phyloP scores from a whole-genome alignment of 1,140 invertebrate genomes.

The Drosophila sechellia region DNA sequence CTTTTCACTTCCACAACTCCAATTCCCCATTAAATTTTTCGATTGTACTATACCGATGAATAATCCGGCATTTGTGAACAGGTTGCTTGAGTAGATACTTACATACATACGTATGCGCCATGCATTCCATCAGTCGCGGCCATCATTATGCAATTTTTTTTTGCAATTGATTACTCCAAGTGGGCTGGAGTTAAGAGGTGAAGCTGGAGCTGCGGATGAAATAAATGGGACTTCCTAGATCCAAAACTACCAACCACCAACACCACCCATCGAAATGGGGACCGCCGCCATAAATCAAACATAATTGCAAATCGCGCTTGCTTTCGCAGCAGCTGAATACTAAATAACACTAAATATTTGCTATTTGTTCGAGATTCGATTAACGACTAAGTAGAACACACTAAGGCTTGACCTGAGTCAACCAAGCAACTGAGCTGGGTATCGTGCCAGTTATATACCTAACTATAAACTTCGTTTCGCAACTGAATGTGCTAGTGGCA shows the following conservation, averaged over 20 bases:
- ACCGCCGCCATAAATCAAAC: slow-evolving; percentile 43
- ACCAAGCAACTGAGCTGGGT: slow-evolving; percentile 15
- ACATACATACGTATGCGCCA: slow-evolving; percentile 2
- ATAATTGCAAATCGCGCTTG: slow-evolving; percentile 26
- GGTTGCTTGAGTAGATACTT: slow-evolving; percentile 22
- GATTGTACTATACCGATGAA: slow-evolving; percentile 39
- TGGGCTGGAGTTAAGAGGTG: slow-evolving; percentile 8
- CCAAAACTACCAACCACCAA: not conserved
- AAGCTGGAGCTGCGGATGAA: slow-evolving; percentile 8
- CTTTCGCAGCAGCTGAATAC: slow-evolving; percentile 6
- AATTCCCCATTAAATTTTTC: slow-evolving; percentile 4
- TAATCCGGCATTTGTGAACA: slow-evolving; percentile 51
- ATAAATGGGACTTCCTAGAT: slow-evolving; percentile 28
- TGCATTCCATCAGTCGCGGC: slow-evolving; percentile 26
- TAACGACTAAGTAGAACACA: slow-evolving; percentile 53
- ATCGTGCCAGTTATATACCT: not conserved
- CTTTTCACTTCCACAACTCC: slow-evolving; percentile 2
- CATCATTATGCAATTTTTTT: slow-evolving; percentile 47
- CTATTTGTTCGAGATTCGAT: slow-evolving; percentile 33
- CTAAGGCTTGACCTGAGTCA: slow-evolving; percentile 47
- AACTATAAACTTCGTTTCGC: slow-evolving; percentile 1
- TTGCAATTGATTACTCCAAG: slow-evolving; percentile 45
- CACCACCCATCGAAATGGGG: slow-evolving; percentile 8
- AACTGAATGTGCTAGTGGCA: not conserved
- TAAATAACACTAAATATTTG: slow-evolving; percentile 38